Conservation (phyloP, 2,113 vertebrate genomes). For the Rhinopomastus cyanomelas region DNA sequence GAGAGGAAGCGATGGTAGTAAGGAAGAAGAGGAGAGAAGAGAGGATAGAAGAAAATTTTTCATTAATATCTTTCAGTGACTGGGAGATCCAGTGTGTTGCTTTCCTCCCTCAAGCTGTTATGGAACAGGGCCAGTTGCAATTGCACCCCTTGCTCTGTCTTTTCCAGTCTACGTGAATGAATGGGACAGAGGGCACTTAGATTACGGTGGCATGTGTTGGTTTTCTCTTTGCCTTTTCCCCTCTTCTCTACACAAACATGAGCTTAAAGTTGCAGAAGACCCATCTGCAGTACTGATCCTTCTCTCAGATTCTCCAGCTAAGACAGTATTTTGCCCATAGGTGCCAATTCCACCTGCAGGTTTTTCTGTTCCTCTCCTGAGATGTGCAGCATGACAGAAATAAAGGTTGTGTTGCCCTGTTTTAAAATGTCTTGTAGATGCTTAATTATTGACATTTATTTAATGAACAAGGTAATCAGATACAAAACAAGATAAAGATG, state of each 20-base stretch:
- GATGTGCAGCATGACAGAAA: background rate
- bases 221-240: background rate
- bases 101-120: background rate
- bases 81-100: background rate
- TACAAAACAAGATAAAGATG: conserved; percentile 2
- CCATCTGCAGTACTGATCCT: accelerated
- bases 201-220: background rate
- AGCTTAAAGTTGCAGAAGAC: background rate
- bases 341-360: background rate
- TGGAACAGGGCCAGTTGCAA: background rate
- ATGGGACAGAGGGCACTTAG: background rate
- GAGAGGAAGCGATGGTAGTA: no score
- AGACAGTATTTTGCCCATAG: background rate
- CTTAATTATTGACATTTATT: background rate
- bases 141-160: background rate
- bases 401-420: background rate
- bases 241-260: background rate
- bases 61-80: background rate
- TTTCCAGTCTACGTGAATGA: background rate
- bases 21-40: no score
- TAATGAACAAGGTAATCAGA: background rate
- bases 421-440: background rate
- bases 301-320: background rate
- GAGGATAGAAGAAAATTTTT: background rate
- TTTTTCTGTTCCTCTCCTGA: background rate